Evolutionary conservation across 2,113 vertebrate species (phyloP).

Genomic region (Campylomormyrus tamandua): DNA sequence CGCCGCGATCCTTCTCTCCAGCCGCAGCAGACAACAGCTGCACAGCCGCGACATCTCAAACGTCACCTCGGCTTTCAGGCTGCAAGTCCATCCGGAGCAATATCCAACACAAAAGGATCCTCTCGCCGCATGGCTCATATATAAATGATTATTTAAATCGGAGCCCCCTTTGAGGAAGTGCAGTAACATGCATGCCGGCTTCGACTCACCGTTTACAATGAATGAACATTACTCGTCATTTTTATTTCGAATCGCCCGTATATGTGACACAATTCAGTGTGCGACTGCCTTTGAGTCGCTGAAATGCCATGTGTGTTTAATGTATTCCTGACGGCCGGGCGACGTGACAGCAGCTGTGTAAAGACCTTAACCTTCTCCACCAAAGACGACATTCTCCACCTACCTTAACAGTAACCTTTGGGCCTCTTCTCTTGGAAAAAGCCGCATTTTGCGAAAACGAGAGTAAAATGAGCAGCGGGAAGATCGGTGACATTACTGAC

Average conservation of each 20-base stretch:
- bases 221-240: not conserved
- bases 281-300: not conserved
- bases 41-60: not conserved
- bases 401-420: slow-evolving; percentile 69
- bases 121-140: not conserved
- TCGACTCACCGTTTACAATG: not conserved
- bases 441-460: slow-evolving; percentile 29
- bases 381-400: not conserved
- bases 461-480: slow-evolving; percentile 33
- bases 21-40: not conserved
- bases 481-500: slow-evolving; percentile 22
- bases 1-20: not conserved
- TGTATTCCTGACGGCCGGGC: not conserved
- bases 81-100: not conserved
- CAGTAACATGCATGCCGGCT: not conserved
- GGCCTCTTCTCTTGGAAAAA: slow-evolving; percentile 47
- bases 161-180: not conserved
- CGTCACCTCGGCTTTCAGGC: not conserved
- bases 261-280: not conserved
- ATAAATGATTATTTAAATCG: not conserved
- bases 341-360: not conserved
- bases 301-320: not conserved
- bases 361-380: not conserved
- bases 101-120: not conserved
- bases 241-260: not conserved